phyloP scores from a whole-genome alignment of 2,113 vertebrate species.

The Ciconia stormi region DNA sequence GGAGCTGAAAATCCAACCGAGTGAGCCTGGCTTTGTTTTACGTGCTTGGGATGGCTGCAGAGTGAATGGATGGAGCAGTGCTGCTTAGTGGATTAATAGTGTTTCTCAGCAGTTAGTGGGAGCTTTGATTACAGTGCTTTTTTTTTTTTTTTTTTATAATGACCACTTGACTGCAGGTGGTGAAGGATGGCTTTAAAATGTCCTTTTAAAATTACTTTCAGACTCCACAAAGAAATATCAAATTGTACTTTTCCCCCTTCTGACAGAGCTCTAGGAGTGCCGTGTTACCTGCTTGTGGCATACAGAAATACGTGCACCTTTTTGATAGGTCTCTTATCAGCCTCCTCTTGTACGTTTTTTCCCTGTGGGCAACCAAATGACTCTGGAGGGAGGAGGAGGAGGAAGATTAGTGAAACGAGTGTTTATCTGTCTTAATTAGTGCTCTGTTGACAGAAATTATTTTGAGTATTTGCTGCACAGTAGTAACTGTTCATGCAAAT shows the following conservation, averaged over 20 bases:
- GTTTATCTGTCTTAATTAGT: conserved; percentile 59
- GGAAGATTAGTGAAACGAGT: not conserved
- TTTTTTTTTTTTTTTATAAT: conserved; percentile 21
- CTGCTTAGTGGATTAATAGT: not conserved
- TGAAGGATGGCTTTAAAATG: conserved; percentile 46
- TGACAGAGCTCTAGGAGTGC: not conserved
- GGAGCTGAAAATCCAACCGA: not conserved
- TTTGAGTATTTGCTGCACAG: conserved; percentile 42
- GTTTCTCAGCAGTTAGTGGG: conserved; percentile 14
- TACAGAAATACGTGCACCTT: not conserved
- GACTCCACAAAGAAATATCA: not conserved
- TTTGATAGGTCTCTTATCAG: not conserved
- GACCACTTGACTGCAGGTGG: conserved; percentile 53
- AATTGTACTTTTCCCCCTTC: not conserved
- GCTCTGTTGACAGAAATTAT: conserved; percentile 53
- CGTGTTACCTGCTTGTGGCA: not conserved
- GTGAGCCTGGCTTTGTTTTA: not conserved
- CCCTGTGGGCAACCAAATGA: conserved; percentile 45
- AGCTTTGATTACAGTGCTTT: conserved; percentile 33
- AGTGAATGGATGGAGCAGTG: not conserved
- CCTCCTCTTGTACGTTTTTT: not conserved
- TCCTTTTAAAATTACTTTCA: conserved; percentile 39
- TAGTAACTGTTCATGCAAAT: conserved; percentile 11
- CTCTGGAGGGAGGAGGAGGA: conserved; percentile 14
- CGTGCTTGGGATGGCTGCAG: not conserved